Evolutionary conservation across 2,797 vertebrate species (phyloP), one percentile per base, ranked within the genome.

Genomic region (Craterocephalus amniculus): DNA sequence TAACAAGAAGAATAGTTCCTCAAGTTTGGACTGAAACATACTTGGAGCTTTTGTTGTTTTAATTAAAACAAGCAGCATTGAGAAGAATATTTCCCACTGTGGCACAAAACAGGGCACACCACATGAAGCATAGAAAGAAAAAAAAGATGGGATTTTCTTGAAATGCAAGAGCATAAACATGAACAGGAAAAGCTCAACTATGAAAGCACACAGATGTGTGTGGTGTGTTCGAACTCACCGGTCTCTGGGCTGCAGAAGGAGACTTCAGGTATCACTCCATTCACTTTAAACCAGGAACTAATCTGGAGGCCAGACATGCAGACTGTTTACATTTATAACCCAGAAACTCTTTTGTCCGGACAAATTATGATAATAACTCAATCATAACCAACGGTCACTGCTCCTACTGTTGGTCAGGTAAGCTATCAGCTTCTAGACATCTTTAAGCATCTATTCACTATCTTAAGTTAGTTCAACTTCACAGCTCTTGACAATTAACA

Each of bases 141-240:
- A 24, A 51, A 51, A 51, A 13, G 2, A 26, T 52, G 4, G 22
- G 26, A 14, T 26, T 6, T 52, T 52, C 22, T 51, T 26, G 48
- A 24, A 51, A 18, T 45, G 13, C 35, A 40, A 38, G 13, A 59
- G 40, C 27, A 20, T 18, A 31, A 31, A 61, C 26, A 9, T 20
- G 6, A 31, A 12, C 10, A 48, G 2, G 14, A 29, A 0, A 43
- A 20, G 24, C 16, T 2, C 20, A 26, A n/a, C 13, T 43, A 43
- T n/a, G 26, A 54, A 54, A 14, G 51, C 26, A 27, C 11, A 52
- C 13, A 29, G 2, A 2, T 16, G 24, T 26, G 52, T 10, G 45
- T 1, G 16, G 58, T 54, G 3, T 59, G 56, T 81, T 40, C 72
- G 13, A 55, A 91, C 89, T 89, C 81, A 91, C 90, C 86, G 1